Percentiles rank a stretch among this genome's conserved stretches.
Conservation (phyloP, 2,113 vertebrate species). For the Osmerus mordax region DNA sequence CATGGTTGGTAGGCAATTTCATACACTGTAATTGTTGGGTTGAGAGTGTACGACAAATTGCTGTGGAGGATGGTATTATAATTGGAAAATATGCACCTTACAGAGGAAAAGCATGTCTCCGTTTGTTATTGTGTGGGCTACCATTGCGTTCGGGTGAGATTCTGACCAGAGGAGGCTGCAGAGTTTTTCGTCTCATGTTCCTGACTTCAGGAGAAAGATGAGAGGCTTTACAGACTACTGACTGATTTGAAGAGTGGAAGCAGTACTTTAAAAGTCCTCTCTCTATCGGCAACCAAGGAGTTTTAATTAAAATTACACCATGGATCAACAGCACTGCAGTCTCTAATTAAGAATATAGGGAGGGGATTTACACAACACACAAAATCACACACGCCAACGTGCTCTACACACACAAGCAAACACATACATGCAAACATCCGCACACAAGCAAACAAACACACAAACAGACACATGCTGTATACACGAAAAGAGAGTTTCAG, state of each 20-base stretch:
- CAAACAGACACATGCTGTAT: neutral
- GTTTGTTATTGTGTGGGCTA: conserved; percentile 27
- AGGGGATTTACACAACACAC: conserved; percentile 41
- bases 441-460: neutral
- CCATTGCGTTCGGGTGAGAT: conserved; percentile 2
- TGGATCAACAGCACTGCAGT: conserved; percentile 56
- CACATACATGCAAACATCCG: neutral
- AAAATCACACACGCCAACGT: conserved; percentile 34
- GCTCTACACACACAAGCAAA: neutral
- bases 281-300: conserved; percentile 37
- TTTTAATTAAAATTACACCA: conserved; percentile 70
- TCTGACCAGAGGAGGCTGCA: conserved; percentile 27
- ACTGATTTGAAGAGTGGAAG: conserved; percentile 23
- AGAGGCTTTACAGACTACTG: conserved; percentile 10
- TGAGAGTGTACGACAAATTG: neutral
- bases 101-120: neutral
- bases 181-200: neutral
- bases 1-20: neutral
- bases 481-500: too few species aligned
- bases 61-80: neutral
- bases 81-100: neutral
- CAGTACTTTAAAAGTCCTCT: conserved; percentile 18
- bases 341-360: conserved; percentile 53
- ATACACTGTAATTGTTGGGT: neutral
- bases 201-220: neutral